These are phyloP conservation scores for Balaeniceps rex DNA, from an alignment of 2,113 vertebrate species.

Conservation along the genomic window DNA sequence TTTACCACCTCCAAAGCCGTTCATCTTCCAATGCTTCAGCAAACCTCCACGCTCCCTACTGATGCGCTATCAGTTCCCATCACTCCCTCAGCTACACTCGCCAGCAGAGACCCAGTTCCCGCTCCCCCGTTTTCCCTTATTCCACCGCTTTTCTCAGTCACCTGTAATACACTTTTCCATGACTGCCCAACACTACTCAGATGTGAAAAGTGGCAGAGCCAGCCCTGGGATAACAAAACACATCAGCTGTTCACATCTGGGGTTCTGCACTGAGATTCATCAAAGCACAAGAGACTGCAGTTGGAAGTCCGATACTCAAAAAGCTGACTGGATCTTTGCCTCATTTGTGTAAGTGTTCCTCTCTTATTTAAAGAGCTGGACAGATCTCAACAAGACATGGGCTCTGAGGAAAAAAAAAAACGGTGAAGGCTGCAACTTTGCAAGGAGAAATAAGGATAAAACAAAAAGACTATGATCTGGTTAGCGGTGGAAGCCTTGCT, in stretches of 20 bases:
- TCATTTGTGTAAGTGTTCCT: neutral
- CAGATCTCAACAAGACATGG: neutral
- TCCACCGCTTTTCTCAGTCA: accelerated
- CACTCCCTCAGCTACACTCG: no score
- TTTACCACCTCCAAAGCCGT: neutral
- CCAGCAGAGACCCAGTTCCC: neutral
- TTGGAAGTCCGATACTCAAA: neutral
- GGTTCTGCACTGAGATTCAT: neutral
- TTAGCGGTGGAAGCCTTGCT: neutral
- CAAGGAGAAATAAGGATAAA: neutral
- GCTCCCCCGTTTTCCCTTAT: neutral
- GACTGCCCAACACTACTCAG: neutral
- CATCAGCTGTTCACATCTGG: neutral
- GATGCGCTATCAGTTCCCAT: neutral
- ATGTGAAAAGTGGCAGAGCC: neutral
- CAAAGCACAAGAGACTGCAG: neutral
- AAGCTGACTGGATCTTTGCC: neutral
- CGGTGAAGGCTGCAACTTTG: neutral
- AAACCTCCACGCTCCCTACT: neutral
- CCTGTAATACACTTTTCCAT: neutral
- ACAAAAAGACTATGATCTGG: neutral
- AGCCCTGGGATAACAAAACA: neutral
- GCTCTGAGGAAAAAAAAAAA: neutral
- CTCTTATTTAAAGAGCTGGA: neutral
- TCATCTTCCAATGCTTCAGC: neutral